These are phyloP conservation scores for Alloscopus bannaensis DNA, from an alignment of 2,888 invertebrate species.

Conservation along the genomic window DNA sequence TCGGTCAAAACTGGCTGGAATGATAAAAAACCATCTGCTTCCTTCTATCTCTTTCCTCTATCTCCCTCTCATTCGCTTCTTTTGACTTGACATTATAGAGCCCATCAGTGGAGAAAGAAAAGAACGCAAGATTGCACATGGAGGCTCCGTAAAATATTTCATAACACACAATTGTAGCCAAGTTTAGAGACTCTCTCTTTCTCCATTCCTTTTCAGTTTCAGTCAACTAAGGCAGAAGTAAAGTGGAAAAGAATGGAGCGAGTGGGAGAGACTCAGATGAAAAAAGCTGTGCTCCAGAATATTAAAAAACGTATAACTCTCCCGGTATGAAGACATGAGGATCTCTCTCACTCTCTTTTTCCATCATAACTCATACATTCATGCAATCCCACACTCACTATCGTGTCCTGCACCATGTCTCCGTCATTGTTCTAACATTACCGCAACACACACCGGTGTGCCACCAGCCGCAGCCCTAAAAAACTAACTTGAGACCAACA, in stretches of 20 bases:
- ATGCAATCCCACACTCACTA: no score
- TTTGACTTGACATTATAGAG: constrained; percentile 54
- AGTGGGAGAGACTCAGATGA: no score
- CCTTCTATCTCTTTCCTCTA: constrained; percentile 48
- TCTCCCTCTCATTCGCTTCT: constrained; percentile 26
- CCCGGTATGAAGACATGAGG: not conserved
- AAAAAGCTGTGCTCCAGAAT: no score
- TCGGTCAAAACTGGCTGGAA: constrained; percentile 54
- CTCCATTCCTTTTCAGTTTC: constrained; percentile 45
- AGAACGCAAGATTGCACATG: not conserved
- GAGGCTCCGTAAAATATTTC: constrained; percentile 29
- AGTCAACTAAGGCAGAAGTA: constrained; percentile 23
- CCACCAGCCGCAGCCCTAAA: no score
- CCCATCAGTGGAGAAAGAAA: not conserved
- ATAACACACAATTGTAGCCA: no score
- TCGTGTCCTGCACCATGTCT: no score
- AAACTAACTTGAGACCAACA: no score
- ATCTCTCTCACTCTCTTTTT: constrained; percentile 9
- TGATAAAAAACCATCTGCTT: constrained; percentile 65
- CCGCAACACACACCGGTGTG: no score
- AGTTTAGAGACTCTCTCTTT: no score
- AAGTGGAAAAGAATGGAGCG: constrained; percentile 8
- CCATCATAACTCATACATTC: constrained; percentile 47
- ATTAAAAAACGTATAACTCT: not conserved
- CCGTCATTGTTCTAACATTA: no score